Percentiles rank a stretch among this genome's conserved stretches.
Evolutionary conservation across 2,113 vertebrate species (phyloP).

Genomic region (Syngnathus typhle): DNA sequence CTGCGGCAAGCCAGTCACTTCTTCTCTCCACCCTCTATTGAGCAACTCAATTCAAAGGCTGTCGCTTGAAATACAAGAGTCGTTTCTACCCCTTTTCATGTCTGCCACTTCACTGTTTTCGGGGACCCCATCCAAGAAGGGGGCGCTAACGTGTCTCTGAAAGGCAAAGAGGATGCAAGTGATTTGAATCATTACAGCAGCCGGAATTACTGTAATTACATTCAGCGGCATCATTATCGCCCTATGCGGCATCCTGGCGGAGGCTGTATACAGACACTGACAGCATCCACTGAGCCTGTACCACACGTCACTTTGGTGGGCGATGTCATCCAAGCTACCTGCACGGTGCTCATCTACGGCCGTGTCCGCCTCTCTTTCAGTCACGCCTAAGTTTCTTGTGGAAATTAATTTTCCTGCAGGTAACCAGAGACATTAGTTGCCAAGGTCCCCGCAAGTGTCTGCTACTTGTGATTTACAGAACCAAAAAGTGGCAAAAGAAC

Average conservation of each 20-base stretch:
- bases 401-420: background rate
- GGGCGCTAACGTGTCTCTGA: constrained; percentile 41
- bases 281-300: constrained; percentile 10
- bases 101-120: constrained; percentile 32
- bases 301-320: constrained; percentile 15
- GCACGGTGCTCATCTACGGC: background rate
- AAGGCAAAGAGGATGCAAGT: constrained; percentile 57
- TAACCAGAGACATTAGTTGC: background rate
- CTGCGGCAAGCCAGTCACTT: constrained; percentile 30
- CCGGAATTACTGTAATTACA: constrained; percentile 53
- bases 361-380: background rate
- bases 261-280: constrained; percentile 14
- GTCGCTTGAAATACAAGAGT: constrained; percentile 17
- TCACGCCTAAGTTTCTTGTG: background rate
- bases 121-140: constrained; percentile 35
- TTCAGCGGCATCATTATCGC: constrained; percentile 30
- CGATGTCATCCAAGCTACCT: background rate
- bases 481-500: background rate
- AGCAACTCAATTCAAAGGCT: constrained; percentile 32
- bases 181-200: constrained; percentile 47
- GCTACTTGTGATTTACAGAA: background rate
- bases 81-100: constrained; percentile 35
- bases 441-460: background rate
- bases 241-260: constrained; percentile 27
- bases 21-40: constrained; percentile 29